phyloP scores from a whole-genome alignment of 1,140 invertebrate genomes.

The Hylaeus volcanicus region DNA sequence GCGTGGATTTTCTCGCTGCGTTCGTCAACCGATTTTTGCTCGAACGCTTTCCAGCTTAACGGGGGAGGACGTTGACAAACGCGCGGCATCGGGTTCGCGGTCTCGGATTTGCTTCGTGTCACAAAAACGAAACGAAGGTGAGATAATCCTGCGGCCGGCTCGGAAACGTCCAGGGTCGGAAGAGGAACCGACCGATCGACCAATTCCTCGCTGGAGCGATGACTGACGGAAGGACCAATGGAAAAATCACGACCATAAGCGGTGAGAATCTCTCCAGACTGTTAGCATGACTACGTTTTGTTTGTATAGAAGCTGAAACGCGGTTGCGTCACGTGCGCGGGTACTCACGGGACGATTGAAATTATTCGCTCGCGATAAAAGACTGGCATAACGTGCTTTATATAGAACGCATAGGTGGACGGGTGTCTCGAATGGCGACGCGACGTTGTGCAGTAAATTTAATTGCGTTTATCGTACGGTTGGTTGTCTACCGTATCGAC shows the following conservation, averaged over 20 bases:
- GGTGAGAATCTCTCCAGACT: constrained; percentile 56
- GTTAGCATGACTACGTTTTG: neutral
- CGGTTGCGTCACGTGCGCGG: too few relatives aligned
- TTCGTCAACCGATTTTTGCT: neutral
- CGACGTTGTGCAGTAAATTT: too few relatives aligned
- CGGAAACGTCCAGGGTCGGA: too few relatives aligned
- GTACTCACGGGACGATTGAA: too few relatives aligned
- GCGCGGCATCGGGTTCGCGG: neutral
- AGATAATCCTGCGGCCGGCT: too few relatives aligned
- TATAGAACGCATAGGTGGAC: neutral
- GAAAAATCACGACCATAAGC: constrained; percentile 59
- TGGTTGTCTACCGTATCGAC: too few relatives aligned
- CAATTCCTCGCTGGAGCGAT: constrained; percentile 9
- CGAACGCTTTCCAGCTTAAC: too few relatives aligned
- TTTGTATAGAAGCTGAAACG: too few relatives aligned
- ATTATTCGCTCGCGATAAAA: neutral
- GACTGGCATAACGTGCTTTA: neutral
- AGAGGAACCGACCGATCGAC: neutral
- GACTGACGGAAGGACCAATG: constrained; percentile 44
- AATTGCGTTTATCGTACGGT: too few relatives aligned
- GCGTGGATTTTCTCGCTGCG: neutral
- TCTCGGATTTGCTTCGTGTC: too few relatives aligned
- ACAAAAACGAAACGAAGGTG: too few relatives aligned
- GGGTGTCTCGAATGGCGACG: too few relatives aligned
- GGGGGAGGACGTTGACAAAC: neutral